phyloP scores from a whole-genome alignment of 1,140 invertebrate species.

The Caerostris darwini region DNA sequence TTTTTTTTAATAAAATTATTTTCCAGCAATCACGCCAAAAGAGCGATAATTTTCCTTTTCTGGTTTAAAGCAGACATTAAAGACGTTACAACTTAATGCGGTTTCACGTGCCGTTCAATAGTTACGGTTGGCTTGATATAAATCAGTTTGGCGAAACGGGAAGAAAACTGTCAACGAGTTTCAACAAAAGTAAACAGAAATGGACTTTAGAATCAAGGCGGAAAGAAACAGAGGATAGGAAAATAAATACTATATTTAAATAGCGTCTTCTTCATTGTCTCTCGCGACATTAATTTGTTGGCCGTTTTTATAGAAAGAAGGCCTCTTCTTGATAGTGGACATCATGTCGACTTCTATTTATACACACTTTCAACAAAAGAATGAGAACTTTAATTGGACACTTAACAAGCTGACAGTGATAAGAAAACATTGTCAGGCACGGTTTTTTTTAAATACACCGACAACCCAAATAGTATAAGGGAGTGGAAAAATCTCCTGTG shows the following conservation, averaged over 20 bases:
- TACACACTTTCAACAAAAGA: slow-evolving; percentile 42
- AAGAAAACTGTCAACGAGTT: slow-evolving; percentile 17
- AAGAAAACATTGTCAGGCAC: slow-evolving; percentile 29
- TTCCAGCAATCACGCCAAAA: background rate
- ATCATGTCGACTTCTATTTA: slow-evolving; percentile 69
- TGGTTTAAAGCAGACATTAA: background rate
- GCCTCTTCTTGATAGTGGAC: slow-evolving; percentile 26
- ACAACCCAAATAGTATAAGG: background rate
- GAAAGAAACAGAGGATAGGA: background rate
- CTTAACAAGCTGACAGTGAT: slow-evolving; percentile 59
- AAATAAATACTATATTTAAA: slow-evolving; percentile 11
- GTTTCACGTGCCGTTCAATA: slow-evolving; percentile 28
- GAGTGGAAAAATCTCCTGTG: background rate
- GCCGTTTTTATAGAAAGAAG: slow-evolving; percentile 17
- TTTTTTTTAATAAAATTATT: background rate
- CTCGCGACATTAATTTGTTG: slow-evolving; percentile 23
- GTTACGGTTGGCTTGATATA: slow-evolving; percentile 55
- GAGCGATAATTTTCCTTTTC: background rate
- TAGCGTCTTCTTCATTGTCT: slow-evolving; percentile 43
- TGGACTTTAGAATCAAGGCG: background rate
- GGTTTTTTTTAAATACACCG: background rate
- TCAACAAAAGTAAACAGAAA: background rate
- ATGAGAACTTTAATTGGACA: slow-evolving; percentile 60
- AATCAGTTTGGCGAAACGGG: slow-evolving; percentile 52
- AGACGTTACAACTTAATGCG: background rate